Evolutionary conservation across 2,113 vertebrate species (phyloP).

Genomic region (Merops nubicus): DNA sequence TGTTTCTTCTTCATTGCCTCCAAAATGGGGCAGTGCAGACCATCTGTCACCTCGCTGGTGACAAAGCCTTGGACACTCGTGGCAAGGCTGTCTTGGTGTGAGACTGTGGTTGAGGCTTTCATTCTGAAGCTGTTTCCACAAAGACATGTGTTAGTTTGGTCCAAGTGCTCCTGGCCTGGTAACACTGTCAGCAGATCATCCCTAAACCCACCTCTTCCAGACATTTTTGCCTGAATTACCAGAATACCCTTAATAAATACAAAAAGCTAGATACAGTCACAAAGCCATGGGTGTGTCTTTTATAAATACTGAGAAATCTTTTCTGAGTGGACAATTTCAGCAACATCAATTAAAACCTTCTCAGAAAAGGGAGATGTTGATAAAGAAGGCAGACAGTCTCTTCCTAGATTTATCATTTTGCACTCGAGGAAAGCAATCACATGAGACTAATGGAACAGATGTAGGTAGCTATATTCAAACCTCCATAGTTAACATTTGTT

Average conservation of each 20-base stretch:
- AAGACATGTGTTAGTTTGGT: accelerated
- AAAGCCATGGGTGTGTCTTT: background rate
- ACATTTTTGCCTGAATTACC: background rate
- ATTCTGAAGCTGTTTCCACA: background rate
- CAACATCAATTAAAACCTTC: background rate
- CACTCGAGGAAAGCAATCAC: background rate
- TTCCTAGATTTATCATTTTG: background rate
- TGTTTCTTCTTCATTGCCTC: background rate
- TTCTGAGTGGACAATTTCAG: background rate
- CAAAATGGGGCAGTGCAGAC: background rate
- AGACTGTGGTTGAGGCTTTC: background rate
- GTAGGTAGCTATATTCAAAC: background rate
- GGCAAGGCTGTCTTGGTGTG: background rate
- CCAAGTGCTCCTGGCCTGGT: background rate
- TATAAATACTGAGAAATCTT: background rate
- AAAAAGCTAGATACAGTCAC: background rate
- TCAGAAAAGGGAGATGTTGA: background rate
- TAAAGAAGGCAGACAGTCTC: background rate
- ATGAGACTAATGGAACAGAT: background rate
- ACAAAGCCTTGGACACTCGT: background rate
- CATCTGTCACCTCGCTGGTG: background rate
- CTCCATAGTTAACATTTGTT: background rate
- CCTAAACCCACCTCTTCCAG: background rate
- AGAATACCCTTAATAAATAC: background rate
- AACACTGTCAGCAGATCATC: background rate